Evolutionary conservation across 1,140 invertebrate genomes (phyloP).

Genomic region (Zaprionus davidi): DNA sequence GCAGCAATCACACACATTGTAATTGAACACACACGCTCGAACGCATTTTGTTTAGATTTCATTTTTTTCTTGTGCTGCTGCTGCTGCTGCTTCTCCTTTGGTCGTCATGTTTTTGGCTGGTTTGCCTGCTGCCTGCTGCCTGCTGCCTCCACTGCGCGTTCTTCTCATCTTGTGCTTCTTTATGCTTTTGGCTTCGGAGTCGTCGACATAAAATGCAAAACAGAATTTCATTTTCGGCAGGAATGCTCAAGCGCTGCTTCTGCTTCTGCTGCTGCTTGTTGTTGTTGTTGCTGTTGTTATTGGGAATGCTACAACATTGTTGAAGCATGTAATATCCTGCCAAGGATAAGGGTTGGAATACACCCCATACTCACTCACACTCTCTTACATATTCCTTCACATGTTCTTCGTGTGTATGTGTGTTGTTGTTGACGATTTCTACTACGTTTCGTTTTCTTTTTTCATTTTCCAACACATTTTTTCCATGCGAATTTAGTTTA

Average conservation of each 20-base stretch:
- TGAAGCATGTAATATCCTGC: conserved; percentile 83
- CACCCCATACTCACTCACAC: conserved; percentile 44
- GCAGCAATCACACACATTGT: conserved; percentile 83
- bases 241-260: conserved; percentile 61
- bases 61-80: conserved; percentile 58
- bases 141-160: not conserved
- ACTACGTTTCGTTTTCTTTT: conserved; percentile 55
- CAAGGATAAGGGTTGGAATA: conserved; percentile 80
- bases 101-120: conserved; percentile 44
- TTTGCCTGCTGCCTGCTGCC: conserved; percentile 47
- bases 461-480: conserved; percentile 42
- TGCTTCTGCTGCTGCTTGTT: conserved; percentile 52
- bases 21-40: conserved; percentile 83
- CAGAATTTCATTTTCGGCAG: conserved; percentile 83
- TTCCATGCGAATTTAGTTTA: conserved; percentile 81
- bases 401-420: conserved; percentile 48
- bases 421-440: conserved; percentile 76
- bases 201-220: conserved; percentile 83
- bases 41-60: conserved; percentile 83
- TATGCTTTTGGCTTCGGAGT: conserved; percentile 78
- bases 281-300: conserved; percentile 68
- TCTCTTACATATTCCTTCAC: conserved; percentile 36
- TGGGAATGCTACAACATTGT: conserved; percentile 82
- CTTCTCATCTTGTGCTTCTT: conserved; percentile 39
- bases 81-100: conserved; percentile 23